Percentiles rank a stretch among this genome's conserved stretches.
phyloP scores from a whole-genome alignment of 2,797 vertebrate genomes.

The Pseudopleuronectes americanus region DNA sequence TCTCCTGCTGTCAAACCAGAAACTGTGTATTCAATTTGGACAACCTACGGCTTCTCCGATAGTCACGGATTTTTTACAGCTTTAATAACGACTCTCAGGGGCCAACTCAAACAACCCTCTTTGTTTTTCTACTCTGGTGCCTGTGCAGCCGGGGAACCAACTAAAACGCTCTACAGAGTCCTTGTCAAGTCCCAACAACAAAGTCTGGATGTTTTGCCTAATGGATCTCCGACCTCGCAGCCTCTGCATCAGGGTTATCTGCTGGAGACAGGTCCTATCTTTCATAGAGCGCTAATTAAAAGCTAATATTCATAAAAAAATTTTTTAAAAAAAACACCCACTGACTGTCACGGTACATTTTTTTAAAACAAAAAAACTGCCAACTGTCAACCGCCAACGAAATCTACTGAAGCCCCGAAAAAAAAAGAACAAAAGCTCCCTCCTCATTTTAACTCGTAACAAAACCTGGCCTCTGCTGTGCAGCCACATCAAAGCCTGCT shows the following conservation, averaged over 20 bases:
- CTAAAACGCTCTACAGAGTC: conserved; percentile 45
- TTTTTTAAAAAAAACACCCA: not conserved
- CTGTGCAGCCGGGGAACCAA: conserved; percentile 35
- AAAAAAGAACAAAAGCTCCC: conserved; percentile 60
- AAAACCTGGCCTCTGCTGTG: conserved; percentile 52
- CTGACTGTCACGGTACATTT: conserved; percentile 51
- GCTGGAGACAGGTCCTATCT: conserved; percentile 43
- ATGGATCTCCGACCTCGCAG: conserved; percentile 54
- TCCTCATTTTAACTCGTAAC: conserved; percentile 58
- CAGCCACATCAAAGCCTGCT: conserved; percentile 72
- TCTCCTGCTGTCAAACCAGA: conserved; percentile 66
- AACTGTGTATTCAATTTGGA: conserved; percentile 53
- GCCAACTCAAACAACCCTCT: conserved; percentile 55
- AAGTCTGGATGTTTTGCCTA: conserved; percentile 47
- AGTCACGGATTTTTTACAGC: conserved; percentile 53
- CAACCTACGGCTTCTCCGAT: conserved; percentile 44
- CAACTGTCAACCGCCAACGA: conserved; percentile 44
- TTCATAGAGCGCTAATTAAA: conserved; percentile 61
- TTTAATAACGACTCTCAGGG: conserved; percentile 64
- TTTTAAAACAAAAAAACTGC: conserved; percentile 19
- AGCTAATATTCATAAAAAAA: conserved; percentile 48
- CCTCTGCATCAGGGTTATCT: conserved; percentile 52
- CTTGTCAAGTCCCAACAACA: conserved; percentile 52
- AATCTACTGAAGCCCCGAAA: conserved; percentile 34
- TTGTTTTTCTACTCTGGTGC: conserved; percentile 53